Conservation (phyloP, 2,888 invertebrate species). For the Cerastis leucographa region DNA sequence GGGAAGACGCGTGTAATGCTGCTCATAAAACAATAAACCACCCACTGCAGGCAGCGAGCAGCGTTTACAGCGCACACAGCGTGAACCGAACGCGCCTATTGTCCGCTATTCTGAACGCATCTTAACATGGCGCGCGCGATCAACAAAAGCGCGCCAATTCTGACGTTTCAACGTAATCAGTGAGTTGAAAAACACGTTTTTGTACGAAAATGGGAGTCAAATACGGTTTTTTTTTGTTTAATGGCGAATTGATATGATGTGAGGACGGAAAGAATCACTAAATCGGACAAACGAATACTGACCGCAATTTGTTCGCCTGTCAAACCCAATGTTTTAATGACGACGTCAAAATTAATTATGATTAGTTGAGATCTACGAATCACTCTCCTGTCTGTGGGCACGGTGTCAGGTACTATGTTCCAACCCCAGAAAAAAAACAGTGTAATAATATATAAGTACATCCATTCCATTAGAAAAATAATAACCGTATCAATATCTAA, state of each 20-base stretch:
- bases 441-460: background rate
- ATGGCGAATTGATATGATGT: slow-evolving; percentile 7
- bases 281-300: slow-evolving; percentile 30
- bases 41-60: slow-evolving; percentile 74
- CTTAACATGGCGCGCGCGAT: slow-evolving; percentile 66
- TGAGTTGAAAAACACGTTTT: slow-evolving; percentile 64
- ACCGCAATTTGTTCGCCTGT: slow-evolving; percentile 1
- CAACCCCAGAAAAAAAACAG: background rate
- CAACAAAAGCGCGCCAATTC: slow-evolving; percentile 75
- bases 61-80: slow-evolving; percentile 62
- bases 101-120: slow-evolving; percentile 65
- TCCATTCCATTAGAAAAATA: slow-evolving; percentile 20
- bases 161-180: slow-evolving; percentile 66
- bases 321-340: slow-evolving; percentile 10
- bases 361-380: slow-evolving; percentile 18
- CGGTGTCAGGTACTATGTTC: background rate
- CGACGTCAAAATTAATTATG: background rate
- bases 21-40: slow-evolving; percentile 88
- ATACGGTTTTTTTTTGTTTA: slow-evolving; percentile 32
- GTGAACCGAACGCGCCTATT: slow-evolving; percentile 66
- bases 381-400: background rate
- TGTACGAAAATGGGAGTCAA: slow-evolving; percentile 38
- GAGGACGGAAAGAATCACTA: slow-evolving; percentile 11
- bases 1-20: slow-evolving; percentile 80
- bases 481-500: slow-evolving; percentile 1